Evolutionary conservation across 2,797 vertebrate species (phyloP).

Genomic region (Pipistrellus kuhlii): DNA sequence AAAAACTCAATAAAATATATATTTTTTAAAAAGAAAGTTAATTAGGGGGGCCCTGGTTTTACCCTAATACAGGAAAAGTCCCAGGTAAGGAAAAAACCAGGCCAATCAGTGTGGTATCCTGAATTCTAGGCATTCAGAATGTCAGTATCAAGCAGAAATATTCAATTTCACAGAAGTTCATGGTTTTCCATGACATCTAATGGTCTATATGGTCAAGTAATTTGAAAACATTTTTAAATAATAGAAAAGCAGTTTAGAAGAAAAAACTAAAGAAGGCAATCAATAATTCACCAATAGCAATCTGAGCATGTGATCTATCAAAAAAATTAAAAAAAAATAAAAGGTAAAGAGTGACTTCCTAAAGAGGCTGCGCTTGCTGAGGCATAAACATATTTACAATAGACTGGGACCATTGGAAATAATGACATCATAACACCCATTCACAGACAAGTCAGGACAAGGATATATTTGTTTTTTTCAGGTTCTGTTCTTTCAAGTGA

Average conservation of each 20-base stretch:
- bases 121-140: not conserved
- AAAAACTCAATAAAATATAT: too few species aligned
- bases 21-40: not conserved
- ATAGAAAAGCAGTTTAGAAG: not conserved
- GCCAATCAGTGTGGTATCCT: not conserved
- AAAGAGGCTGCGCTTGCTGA: not conserved
- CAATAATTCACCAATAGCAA: not conserved
- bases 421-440: not conserved
- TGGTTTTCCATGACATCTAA: slow-evolving; percentile 1
- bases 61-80: not conserved
- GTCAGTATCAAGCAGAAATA: not conserved
- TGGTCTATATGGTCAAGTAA: not conserved
- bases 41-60: not conserved
- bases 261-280: not conserved
- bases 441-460: not conserved
- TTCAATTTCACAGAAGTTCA: not conserved
- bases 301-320: not conserved
- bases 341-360: not conserved
- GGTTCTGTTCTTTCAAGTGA: not conserved
- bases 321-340: not conserved
- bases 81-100: not conserved
- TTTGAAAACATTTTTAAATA: not conserved
- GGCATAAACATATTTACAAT: not conserved
- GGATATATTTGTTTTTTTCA: not conserved
- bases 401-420: not conserved